A percentile compares a stretch with the other conserved stretches of the same genome.
These are phyloP conservation scores for Amniataba percoides DNA, from an alignment of 2,797 vertebrate species.

Conservation along the genomic window DNA sequence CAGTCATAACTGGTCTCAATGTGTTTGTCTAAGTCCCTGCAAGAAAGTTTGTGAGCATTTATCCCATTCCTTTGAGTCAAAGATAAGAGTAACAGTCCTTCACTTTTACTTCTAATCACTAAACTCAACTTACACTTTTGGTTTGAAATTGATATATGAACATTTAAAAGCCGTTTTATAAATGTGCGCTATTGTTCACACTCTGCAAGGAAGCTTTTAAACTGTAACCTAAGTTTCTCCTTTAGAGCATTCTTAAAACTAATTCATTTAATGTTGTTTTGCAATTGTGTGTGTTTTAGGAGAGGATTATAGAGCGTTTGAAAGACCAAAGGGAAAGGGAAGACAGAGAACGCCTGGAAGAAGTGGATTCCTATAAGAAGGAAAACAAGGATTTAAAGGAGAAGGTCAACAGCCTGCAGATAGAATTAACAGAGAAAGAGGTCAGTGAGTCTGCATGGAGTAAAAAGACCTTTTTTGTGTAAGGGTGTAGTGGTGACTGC, in stretches of 20 bases:
- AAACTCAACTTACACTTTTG: not conserved
- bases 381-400: slow-evolving; percentile 99
- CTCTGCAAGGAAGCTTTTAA: not conserved
- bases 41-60: not conserved
- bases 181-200: not conserved
- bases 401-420: slow-evolving; percentile 95
- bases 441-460: slow-evolving; percentile 77
- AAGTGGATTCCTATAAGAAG: slow-evolving; percentile 96
- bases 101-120: not conserved
- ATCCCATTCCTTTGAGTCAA: not conserved
- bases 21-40: not conserved
- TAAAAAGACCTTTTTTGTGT: slow-evolving; percentile 20
- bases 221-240: not conserved
- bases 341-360: slow-evolving; percentile 95
- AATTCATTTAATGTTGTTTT: no score
- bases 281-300: slow-evolving; percentile 80
- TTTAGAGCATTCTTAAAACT: not conserved
- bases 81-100: not conserved
- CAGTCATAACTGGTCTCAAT: not conserved
- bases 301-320: slow-evolving; percentile 98
- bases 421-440: slow-evolving; percentile 98
- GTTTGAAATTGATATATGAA: not conserved
- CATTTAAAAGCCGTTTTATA: not conserved
- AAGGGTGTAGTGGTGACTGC: not conserved
- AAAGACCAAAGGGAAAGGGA: slow-evolving; percentile 98